Evolutionary conservation across 1,140 invertebrate genomes (phyloP).

Genomic region (Nephotettix cincticeps): DNA sequence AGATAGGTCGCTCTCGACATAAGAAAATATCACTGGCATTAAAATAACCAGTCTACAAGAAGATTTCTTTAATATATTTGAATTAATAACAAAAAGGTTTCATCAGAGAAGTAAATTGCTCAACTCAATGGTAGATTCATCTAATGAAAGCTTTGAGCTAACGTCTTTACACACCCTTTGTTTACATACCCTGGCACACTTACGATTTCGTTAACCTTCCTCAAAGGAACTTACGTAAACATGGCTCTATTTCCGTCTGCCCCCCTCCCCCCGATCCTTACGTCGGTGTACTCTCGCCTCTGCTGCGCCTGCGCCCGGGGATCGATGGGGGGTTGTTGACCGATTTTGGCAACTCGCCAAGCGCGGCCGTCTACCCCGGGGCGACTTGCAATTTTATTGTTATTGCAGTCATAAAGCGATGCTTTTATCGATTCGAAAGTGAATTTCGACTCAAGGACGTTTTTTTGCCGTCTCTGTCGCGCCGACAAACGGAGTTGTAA

Average conservation of each 20-base stretch:
- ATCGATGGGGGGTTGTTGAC: slow-evolving; percentile 17
- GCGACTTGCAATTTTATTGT: background rate
- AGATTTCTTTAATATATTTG: too few relatives aligned
- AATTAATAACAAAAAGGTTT: too few relatives aligned
- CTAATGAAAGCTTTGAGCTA: too few relatives aligned
- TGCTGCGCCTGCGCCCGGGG: background rate
- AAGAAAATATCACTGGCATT: too few relatives aligned
- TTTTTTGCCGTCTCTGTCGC: background rate
- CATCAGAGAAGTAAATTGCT: too few relatives aligned
- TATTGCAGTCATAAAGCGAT: background rate
- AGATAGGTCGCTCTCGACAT: too few relatives aligned
- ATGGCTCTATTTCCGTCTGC: slow-evolving; percentile 16
- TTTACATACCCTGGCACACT: background rate
- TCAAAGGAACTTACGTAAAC: background rate
- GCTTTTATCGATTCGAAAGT: slow-evolving; percentile 2
- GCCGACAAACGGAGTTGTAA: slow-evolving; percentile 13
- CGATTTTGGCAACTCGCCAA: slow-evolving; percentile 14
- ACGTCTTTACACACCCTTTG: too few relatives aligned
- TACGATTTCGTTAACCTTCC: slow-evolving; percentile 10
- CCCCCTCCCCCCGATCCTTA: background rate
- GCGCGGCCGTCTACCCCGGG: background rate
- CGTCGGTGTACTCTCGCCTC: background rate
- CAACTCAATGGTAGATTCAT: too few relatives aligned
- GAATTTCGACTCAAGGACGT: slow-evolving; percentile 17
- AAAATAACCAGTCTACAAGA: too few relatives aligned